A percentile compares a stretch with the other conserved stretches of the same genome.
Conservation (phyloP, 2,888 invertebrate genomes). For the Phyto melanocephala region DNA sequence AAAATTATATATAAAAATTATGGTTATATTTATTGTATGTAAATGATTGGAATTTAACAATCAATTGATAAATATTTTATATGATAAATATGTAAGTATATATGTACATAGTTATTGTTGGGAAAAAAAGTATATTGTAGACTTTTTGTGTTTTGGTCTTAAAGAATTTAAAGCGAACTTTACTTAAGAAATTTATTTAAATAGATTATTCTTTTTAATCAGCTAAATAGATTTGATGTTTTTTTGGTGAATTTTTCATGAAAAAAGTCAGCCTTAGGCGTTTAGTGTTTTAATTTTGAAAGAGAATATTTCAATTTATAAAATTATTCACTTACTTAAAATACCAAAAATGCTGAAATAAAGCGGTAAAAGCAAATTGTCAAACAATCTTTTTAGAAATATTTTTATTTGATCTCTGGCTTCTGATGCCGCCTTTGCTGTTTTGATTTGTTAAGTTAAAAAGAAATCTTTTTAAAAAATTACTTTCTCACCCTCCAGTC, state of each 20-base stretch:
- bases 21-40: constrained; percentile 71
- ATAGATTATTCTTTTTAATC: constrained; percentile 9
- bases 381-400: constrained; percentile 41
- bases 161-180: neutral
- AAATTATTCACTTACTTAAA: constrained; percentile 54
- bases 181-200: neutral
- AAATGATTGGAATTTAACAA: constrained; percentile 72
- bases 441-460: constrained; percentile 45
- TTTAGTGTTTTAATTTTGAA: constrained; percentile 16
- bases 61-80: constrained; percentile 67
- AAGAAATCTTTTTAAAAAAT: constrained; percentile 60
- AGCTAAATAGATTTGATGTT: constrained; percentile 23
- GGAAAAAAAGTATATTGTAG: too few species aligned
- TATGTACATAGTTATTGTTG: neutral
- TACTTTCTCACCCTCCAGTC: constrained; percentile 56
- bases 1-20: constrained; percentile 59
- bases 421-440: constrained; percentile 10
- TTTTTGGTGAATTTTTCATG: neutral
- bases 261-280: neutral
- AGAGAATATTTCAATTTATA: constrained; percentile 53
- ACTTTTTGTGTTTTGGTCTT: neutral
- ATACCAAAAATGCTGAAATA: neutral
- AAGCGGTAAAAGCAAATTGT: constrained; percentile 19
- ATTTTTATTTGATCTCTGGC: constrained; percentile 44
- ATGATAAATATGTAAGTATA: too few species aligned